Percentiles rank a stretch among this genome's conserved stretches.
Evolutionary conservation across 1,140 invertebrate species (phyloP).

Genomic region (Hirudo medicinalis): DNA sequence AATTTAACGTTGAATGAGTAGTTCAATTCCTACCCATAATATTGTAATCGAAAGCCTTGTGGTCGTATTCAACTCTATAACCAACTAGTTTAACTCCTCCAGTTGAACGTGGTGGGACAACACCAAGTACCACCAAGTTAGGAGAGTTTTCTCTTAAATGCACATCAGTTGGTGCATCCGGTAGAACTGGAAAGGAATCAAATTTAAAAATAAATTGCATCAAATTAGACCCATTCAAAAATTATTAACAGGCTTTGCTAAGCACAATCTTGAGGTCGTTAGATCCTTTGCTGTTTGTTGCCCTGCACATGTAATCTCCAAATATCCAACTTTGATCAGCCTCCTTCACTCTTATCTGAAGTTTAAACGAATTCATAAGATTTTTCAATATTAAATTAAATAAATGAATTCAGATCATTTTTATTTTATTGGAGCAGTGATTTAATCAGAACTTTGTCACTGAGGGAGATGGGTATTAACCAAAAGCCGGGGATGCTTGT

Average conservation of each 20-base stretch:
- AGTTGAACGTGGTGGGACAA: conserved; percentile 56
- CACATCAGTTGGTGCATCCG: conserved; percentile 19
- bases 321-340: conserved; percentile 40
- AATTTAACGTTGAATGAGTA: not conserved
- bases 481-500: no score
- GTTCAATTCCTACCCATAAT: conserved; percentile 8
- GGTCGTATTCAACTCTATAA: conserved; percentile 61
- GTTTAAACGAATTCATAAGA: not conserved
- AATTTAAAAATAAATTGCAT: not conserved
- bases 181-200: not conserved
- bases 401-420: not conserved
- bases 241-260: conserved; percentile 48
- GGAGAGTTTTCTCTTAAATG: conserved; percentile 41
- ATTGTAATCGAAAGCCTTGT: conserved; percentile 34
- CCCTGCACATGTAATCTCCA: conserved; percentile 65
- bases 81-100: conserved; percentile 59
- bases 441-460: no score
- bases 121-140: conserved; percentile 64
- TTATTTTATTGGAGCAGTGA: not conserved
- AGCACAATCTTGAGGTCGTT: conserved; percentile 54
- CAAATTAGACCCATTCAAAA: not conserved
- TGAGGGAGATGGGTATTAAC: no score
- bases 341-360: conserved; percentile 18
- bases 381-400: not conserved
- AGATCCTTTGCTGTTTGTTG: conserved; percentile 60